Evolutionary conservation across 1,140 invertebrate species (phyloP), one percentile per base, ranked within the genome.

Genomic region (Halictus rubicundus): DNA sequence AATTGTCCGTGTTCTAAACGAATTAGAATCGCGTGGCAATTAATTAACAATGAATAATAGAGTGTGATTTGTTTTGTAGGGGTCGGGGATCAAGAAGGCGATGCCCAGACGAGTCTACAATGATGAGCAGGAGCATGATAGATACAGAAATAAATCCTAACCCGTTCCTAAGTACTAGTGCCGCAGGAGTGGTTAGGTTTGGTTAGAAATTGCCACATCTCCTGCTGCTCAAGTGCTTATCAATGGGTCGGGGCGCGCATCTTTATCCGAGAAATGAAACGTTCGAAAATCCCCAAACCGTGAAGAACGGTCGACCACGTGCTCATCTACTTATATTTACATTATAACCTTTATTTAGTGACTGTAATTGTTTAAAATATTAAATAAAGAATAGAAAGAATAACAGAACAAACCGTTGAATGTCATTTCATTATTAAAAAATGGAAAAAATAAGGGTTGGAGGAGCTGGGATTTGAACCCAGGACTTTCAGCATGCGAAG

Each of bases 221-320:
- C 96, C 96, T 96, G 96, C 96, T 96, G 96, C 96, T 96, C 95
- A 95, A 96, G 96, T 96, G 96, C 96, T 96, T 96, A 96, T 96
- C 96, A 96, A 96, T 96, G 95, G 95, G 95, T 92, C 92, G 91
- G 93, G 91, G 92, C 89, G 84, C 85, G 88, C 90, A 88, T 80
- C 92, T 77, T 68, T 70, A 52, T 84, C 25, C 19, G 9, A 3
- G 46, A 19, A 32, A 25, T n/a, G n/a, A 57, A n/a, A 61, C 3
- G 6, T 3, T 9, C 3, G 12, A 7, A 61, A 16, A 5, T 7
- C 6, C 59, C 14, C 27, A 21, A 37, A 63, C 7, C 2, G 2
- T 37, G 16, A 63, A 37, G 6, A 37, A 8, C 3, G 6, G 7
- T 63, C 3, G 6, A 37, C 19, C 21, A 52, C 9, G 2, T 57